Conservation (phyloP, 2,113 vertebrate species). For the Rhinolophus ferrumequinum region DNA sequence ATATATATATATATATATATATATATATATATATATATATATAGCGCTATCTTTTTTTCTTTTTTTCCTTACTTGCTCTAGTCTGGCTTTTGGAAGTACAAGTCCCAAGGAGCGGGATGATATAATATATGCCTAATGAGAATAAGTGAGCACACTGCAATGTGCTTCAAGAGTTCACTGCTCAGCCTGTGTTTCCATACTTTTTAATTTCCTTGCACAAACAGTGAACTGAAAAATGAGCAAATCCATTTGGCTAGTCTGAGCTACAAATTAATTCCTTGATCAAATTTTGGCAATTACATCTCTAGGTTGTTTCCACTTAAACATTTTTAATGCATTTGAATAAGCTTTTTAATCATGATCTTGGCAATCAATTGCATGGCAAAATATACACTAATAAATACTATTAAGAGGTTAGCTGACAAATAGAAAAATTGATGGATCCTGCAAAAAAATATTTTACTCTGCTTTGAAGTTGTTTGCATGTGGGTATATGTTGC, state of each 20-base stretch:
- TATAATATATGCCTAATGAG: slow-evolving; percentile 83
- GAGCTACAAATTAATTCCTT: slow-evolving; percentile 88
- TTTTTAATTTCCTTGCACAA: slow-evolving; percentile 89
- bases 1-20: slow-evolving; percentile 62
- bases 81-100: slow-evolving; percentile 78
- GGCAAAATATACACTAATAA: slow-evolving; percentile 83
- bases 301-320: slow-evolving; percentile 86
- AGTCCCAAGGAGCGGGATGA: slow-evolving; percentile 79
- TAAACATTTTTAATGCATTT: slow-evolving; percentile 88
- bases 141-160: slow-evolving; percentile 78
- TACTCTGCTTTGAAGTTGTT: slow-evolving; percentile 21
- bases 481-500: slow-evolving; percentile 63
- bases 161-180: slow-evolving; percentile 82
- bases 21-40: slow-evolving; percentile 33
- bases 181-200: slow-evolving; percentile 83
- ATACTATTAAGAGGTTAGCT: slow-evolving; percentile 70
- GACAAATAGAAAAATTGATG: slow-evolving; percentile 68
- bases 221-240: slow-evolving; percentile 83
- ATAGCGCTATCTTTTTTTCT: slow-evolving; percentile 4
- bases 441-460: slow-evolving; percentile 58
- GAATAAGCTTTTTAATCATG: slow-evolving; percentile 87
- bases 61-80: slow-evolving; percentile 31
- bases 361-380: slow-evolving; percentile 84
- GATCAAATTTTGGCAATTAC: slow-evolving; percentile 89
- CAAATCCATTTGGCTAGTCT: slow-evolving; percentile 86